Base-by-base conservation (phyloP, 2,797 vertebrate genomes). In the Dicrostonyx torquatus region DNA sequence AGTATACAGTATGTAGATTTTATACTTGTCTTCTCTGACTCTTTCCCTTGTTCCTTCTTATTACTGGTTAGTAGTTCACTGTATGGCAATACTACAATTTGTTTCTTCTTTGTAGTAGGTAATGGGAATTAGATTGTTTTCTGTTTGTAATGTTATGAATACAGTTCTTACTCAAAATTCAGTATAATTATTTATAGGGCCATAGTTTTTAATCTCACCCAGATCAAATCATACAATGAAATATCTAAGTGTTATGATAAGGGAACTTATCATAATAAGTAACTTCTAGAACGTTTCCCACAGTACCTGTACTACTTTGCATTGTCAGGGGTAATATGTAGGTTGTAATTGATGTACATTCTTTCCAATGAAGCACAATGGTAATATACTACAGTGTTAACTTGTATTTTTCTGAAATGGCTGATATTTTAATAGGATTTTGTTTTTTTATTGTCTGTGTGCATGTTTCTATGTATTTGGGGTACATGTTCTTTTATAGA, bases 61-160 rank as follows among this genome's bases (percentile, higher is more conserved):
- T 89, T 86, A 15, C 48, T 62, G 14, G 75, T 5, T 62, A 50
- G 26, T 77, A 64, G 18, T 40, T 86, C 29, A 55, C 31, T 82
- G 2, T 66, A 76, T 82, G 48, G 29, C 26, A 82, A 55, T 78
- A 6, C 11, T 40, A 85, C 6, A 86, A 0, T 79, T 92, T 73
- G 10, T 88, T 95, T 60, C 55, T 82, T 88, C 37, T 89, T 37
- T 89, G 70, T 72, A 85, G 6, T 53, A 66, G 31, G 50, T 75
- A 45, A 15, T 78, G 66, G 12, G n/a, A 45, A 89, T 95, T 94
- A 88, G 58, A 50, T 70, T 64, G 14, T 92, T 93, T 96, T 43
- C 62, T 18, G 6, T n/a, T 90, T 89, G 70, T 73, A 83, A 37
- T 91, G 0, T 79, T 68, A 62, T 91, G 64, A 78, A 78, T 75